phyloP scores from a whole-genome alignment of 1,140 invertebrate species.

The Drosophila tropicalis region DNA sequence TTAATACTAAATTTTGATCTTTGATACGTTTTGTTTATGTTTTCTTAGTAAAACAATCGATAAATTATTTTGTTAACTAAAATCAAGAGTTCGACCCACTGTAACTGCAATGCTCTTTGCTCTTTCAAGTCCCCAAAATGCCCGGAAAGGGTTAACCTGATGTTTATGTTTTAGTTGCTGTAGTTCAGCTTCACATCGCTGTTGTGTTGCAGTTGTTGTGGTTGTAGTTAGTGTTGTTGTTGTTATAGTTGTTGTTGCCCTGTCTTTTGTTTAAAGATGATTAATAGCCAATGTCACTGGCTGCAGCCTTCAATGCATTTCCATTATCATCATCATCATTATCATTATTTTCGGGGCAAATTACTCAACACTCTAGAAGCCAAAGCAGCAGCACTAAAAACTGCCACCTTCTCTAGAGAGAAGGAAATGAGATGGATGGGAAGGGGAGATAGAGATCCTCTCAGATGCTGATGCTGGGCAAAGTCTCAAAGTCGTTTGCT shows the following conservation, averaged over 20 bases:
- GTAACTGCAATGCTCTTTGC: background rate
- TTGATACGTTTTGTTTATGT: too few relatives aligned
- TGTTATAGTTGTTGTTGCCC: constrained; percentile 32
- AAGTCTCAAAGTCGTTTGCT: constrained; percentile 76
- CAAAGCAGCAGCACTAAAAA: constrained; percentile 44
- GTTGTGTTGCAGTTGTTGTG: constrained; percentile 32
- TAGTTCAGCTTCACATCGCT: constrained; percentile 41
- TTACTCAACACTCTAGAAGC: constrained; percentile 57
- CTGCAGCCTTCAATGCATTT: constrained; percentile 71
- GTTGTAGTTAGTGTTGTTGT: constrained; percentile 26
- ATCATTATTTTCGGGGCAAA: constrained; percentile 61
- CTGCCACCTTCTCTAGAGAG: constrained; percentile 18
- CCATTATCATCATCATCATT: constrained; percentile 65
- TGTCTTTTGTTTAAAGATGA: constrained; percentile 80
- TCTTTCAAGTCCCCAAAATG: constrained; percentile 30
- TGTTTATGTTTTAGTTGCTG: constrained; percentile 78
- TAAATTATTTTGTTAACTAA: too few relatives aligned
- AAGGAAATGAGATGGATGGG: background rate
- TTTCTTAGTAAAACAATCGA: too few relatives aligned
- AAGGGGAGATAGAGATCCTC: background rate
- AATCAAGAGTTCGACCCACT: background rate
- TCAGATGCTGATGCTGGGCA: constrained; percentile 17
- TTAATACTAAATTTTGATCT: too few relatives aligned
- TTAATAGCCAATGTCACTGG: constrained; percentile 79
- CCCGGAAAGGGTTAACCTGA: constrained; percentile 77